Conservation (phyloP, 2,797 vertebrate genomes). For the Protonibea diacanthus region DNA sequence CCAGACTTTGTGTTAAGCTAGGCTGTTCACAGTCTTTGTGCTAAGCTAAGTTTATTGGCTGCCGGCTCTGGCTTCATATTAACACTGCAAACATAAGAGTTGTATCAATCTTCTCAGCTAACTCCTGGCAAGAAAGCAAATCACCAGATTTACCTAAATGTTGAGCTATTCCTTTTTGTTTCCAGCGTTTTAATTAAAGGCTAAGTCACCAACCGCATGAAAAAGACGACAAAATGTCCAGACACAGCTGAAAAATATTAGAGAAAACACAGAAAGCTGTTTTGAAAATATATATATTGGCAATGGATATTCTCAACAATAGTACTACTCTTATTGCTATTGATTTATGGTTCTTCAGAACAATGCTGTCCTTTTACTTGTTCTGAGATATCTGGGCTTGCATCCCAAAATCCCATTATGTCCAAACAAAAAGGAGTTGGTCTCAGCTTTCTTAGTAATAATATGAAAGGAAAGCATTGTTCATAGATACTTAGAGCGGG, state of each 20-base stretch:
- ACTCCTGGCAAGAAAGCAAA: background rate
- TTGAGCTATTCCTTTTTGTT: background rate
- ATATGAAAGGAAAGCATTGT: slow-evolving; percentile 28
- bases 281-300: background rate
- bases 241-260: background rate
- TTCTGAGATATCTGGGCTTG: slow-evolving; percentile 8
- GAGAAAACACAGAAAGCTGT: background rate
- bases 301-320: background rate
- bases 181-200: background rate
- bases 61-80: background rate
- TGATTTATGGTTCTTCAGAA: slow-evolving; percentile 11
- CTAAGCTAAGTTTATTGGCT: background rate
- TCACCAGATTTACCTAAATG: background rate
- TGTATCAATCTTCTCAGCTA: background rate
- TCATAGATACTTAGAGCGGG: background rate
- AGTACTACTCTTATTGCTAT: background rate
- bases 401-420: slow-evolving; percentile 11
- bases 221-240: background rate
- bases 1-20: too few relatives aligned
- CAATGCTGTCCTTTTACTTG: background rate
- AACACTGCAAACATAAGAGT: background rate
- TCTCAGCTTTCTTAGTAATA: background rate
- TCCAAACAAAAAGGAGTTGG: slow-evolving; percentile 5
- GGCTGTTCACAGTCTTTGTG: too few relatives aligned
- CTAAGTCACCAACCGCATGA: background rate